Percentiles rank a stretch among this genome's conserved stretches.
Conservation (phyloP, 2,113 vertebrate genomes). For the Pelobates fuscus region DNA sequence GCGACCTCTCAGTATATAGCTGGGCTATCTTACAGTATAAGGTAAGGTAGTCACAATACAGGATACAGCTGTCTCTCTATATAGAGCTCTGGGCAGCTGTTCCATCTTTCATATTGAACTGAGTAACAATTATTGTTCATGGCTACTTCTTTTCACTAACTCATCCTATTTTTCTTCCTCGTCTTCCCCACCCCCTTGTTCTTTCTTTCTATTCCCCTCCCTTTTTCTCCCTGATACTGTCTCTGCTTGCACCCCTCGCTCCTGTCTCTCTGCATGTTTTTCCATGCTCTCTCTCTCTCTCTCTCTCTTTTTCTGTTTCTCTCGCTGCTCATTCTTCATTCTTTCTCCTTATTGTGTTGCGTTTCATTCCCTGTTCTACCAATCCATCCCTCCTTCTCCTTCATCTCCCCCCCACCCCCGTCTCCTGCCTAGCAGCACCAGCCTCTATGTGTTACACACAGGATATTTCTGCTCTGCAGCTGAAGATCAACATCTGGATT, state of each 20-base stretch:
- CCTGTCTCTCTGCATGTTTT: slow-evolving; percentile 23
- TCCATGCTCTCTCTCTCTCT: slow-evolving; percentile 21
- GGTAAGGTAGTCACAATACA: too few species aligned
- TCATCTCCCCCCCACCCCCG: background rate
- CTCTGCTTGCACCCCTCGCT: slow-evolving; percentile 26
- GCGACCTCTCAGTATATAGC: slow-evolving; percentile 14
- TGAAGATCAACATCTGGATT: slow-evolving; percentile 37
- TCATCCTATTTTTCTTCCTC: slow-evolving; percentile 36
- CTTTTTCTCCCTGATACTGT: slow-evolving; percentile 19
- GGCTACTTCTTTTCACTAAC: slow-evolving; percentile 36
- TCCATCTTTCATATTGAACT: background rate
- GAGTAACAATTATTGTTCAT: slow-evolving; percentile 25
- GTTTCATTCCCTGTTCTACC: background rate
- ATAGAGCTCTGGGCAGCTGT: slow-evolving; percentile 27
- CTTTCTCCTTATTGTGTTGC: background rate
- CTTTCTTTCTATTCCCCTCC: slow-evolving; percentile 17
- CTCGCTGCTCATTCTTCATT: background rate
- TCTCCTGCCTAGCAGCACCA: background rate
- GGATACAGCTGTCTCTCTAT: slow-evolving; percentile 17
- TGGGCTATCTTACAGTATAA: too few species aligned
- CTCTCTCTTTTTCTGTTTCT: background rate
- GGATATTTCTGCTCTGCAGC: slow-evolving; percentile 24
- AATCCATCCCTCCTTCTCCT: background rate
- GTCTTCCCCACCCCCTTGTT: slow-evolving; percentile 19
- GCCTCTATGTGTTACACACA: background rate